phyloP scores from a whole-genome alignment of 2,113 vertebrate species.

The Neogobius melanostomus region DNA sequence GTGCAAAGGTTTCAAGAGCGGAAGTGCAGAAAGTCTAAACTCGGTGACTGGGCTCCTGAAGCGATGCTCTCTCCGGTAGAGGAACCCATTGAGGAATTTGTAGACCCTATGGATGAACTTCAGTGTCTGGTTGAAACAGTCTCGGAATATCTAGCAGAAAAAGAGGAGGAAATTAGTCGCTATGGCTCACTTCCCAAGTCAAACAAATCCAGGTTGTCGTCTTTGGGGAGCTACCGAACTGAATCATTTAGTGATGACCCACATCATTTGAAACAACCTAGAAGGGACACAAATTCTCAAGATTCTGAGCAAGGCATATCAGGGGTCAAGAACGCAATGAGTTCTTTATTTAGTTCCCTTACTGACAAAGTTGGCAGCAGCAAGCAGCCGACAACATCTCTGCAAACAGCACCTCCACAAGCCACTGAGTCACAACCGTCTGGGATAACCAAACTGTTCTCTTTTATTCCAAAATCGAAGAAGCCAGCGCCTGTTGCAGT shows the following conservation, averaged over 20 bases:
- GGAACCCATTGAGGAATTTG: conserved; percentile 82
- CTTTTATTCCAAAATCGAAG: conserved; percentile 71
- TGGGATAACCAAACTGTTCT: conserved; percentile 73
- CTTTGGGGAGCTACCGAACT: conserved; percentile 62
- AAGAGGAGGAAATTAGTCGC: conserved; percentile 94
- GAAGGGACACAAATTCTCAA: conserved; percentile 45
- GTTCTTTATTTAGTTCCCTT: conserved; percentile 84
- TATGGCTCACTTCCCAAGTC: conserved; percentile 83
- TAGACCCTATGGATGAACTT: conserved; percentile 90
- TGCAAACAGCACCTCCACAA: conserved; percentile 60
- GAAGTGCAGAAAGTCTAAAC: conserved; percentile 60
- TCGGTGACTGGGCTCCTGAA: conserved; percentile 67
- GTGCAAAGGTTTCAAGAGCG: conserved; percentile 59
- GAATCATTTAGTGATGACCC: conserved; percentile 70
- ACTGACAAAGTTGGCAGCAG: conserved; percentile 83
- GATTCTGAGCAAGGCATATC: conserved; percentile 67
- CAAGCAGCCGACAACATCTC: conserved; percentile 75
- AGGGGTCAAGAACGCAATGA: conserved; percentile 84
- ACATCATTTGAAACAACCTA: conserved; percentile 55
- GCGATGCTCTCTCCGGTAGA: conserved; percentile 80
- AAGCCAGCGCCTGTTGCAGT: conserved; percentile 69
- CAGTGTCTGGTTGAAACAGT: conserved; percentile 95
- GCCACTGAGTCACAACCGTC: conserved; percentile 55
- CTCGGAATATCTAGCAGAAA: conserved; percentile 96
- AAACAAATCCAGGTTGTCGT: conserved; percentile 71